A percentile compares a stretch with the other conserved stretches of the same genome.
Conservation (phyloP, 2,888 invertebrate genomes). For the Drosophila meridionalis region DNA sequence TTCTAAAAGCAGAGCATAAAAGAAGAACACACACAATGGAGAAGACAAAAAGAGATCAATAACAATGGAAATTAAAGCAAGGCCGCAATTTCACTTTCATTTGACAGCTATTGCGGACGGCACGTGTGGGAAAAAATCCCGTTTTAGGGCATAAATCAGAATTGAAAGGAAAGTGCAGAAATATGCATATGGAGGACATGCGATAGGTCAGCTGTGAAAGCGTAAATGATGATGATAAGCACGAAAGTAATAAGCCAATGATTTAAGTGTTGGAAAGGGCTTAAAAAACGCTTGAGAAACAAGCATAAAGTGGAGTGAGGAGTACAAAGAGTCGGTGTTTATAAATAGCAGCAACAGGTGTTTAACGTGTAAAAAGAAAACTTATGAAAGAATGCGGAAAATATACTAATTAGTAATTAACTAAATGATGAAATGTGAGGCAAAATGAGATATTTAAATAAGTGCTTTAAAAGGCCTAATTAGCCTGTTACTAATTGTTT, state of each 20-base stretch:
- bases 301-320: not conserved
- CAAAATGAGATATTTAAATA: not conserved
- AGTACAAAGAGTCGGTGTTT: not conserved
- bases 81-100: constrained; percentile 82
- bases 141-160: constrained; percentile 51
- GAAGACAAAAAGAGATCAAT: constrained; percentile 2
- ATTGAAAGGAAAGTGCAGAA: constrained; percentile 46
- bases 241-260: constrained; percentile 9
- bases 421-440: not conserved
- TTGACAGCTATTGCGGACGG: constrained; percentile 13
- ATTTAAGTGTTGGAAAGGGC: constrained; percentile 1
- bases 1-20: constrained; percentile 26
- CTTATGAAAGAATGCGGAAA: not conserved
- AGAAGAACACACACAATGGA: constrained; percentile 1
- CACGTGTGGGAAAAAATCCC: constrained; percentile 11
- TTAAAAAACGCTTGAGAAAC: constrained; percentile 4
- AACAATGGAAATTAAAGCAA: constrained; percentile 7
- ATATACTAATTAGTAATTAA: not conserved
- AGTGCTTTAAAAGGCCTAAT: not conserved
- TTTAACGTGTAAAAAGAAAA: not conserved
- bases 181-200: not conserved
- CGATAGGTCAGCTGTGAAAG: constrained; percentile 20
- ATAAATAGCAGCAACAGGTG: not conserved
- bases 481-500: not conserved
- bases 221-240: constrained; percentile 8